Conservation (phyloP, 2,113 vertebrate genomes). For the Dascyllus trimaculatus region DNA sequence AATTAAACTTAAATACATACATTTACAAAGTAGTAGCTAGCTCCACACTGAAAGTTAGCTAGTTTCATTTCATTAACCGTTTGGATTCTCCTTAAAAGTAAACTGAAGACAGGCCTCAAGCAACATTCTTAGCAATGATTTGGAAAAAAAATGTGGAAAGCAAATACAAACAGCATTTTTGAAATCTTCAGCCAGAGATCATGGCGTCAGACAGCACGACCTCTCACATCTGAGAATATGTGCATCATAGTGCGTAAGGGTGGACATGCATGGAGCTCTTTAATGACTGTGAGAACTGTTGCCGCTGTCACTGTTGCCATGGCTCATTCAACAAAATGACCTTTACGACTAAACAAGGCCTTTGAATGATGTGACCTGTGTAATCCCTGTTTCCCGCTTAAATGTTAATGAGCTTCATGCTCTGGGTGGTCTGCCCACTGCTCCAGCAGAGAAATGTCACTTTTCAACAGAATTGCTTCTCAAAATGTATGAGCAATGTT, state of each 20-base stretch:
- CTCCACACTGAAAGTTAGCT: too few species aligned
- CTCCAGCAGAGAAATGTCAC: neutral
- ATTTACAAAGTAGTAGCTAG: too few species aligned
- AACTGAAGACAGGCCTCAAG: too few species aligned
- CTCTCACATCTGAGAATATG: neutral
- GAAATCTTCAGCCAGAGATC: neutral
- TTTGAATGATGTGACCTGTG: slow-evolving; percentile 45
- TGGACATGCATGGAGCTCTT: neutral
- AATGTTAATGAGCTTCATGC: slow-evolving; percentile 40
- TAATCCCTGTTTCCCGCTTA: slow-evolving; percentile 8
- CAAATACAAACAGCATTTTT: too few species aligned
- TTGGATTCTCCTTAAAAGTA: too few species aligned
- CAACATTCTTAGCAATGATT: too few species aligned
- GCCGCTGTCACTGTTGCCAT: slow-evolving; percentile 17
- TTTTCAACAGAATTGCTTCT: too few species aligned
- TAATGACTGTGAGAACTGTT: slow-evolving; percentile 33
- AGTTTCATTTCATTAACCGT: too few species aligned
- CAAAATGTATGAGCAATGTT: neutral
- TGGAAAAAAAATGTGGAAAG: too few species aligned
- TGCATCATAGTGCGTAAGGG: neutral
- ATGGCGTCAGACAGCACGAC: neutral
- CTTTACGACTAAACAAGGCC: slow-evolving; percentile 30
- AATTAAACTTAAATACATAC: too few species aligned
- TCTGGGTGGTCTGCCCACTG: slow-evolving; percentile 45
- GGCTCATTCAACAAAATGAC: slow-evolving; percentile 33